Evolutionary conservation across 1,140 invertebrate genomes (phyloP), one percentile per base, ranked within the genome.

Genomic region (Neodiprion fabricii): DNA sequence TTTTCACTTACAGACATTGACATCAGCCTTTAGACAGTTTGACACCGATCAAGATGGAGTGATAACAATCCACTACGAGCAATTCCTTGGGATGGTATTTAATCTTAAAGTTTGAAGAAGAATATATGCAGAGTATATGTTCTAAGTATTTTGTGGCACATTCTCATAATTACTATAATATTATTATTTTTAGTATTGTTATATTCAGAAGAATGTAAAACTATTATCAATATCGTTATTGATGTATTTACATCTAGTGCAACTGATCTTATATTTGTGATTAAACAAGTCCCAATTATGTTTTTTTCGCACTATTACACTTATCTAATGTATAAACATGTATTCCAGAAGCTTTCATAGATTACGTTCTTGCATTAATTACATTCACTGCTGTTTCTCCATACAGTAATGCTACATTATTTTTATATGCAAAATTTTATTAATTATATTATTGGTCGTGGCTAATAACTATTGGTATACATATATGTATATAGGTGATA

Each of bases 31-130:
- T 85, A 91, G 95, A 71, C 93, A 95, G 79, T 93, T 94, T 82
- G 98, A 99, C 84, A 96, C 95, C 8, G 96, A 99, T 87, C 92
- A 95, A 87, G 97, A 98, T 91, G 98, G 98, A 9, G 92, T 97
- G 71, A 99, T 99, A 77, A 96, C 95, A 65, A 98, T 99, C 83
- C 94, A 97, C 79, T 99, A 99, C 84, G 98, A 99, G 88, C 96
- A 99, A 83, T 99, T 99, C 89, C 90, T 99, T 28, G 93, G 92
- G 76, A 96, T 99, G 93, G 97, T 99, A 17, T 98, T 99, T 84
- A 96, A 95, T 83, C 88, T 98, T 71, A 97, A 96, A 90, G 92
- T 96, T 86, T 97, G 92, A 92, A 84, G 11, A 9, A 61, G 9
- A 61, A 61, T 5, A 3, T 17, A 17, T 14, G 14, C n/a, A 14